These are phyloP conservation scores for Sinocyclocheilus maitianheensis DNA, from an alignment of 2,113 vertebrate species.

Conservation along the genomic window DNA sequence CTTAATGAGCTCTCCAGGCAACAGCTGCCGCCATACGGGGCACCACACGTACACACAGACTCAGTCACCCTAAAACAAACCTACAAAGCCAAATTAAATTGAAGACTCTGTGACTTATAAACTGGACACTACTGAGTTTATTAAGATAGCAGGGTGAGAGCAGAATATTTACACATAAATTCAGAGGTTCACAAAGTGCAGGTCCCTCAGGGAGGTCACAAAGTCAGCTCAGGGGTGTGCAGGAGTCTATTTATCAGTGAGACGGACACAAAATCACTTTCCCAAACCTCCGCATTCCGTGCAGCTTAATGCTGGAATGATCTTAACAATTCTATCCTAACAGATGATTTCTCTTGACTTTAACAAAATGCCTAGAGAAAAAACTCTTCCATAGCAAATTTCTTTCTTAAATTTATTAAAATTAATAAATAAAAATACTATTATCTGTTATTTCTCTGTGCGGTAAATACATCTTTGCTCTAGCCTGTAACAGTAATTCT, in stretches of 20 bases:
- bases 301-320: not conserved
- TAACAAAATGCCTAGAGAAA: no score
- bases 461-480: no score
- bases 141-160: not conserved
- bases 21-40: conserved; percentile 11
- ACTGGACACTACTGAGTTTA: not conserved
- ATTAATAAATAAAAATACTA: no score
- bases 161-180: conserved; percentile 13
- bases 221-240: not conserved
- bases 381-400: no score
- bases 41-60: conserved; percentile 1
- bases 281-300: not conserved
- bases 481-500: no score
- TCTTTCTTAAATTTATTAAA: no score
- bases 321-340: no score
- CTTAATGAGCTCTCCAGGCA: conserved; percentile 71
- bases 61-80: not conserved
- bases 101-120: not conserved
- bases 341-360: no score
- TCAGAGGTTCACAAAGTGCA: not conserved
- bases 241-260: not conserved
- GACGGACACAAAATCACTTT: not conserved
- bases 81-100: not conserved
- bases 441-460: no score
- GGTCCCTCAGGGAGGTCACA: not conserved